Evolutionary conservation across 2,113 vertebrate species (phyloP), one percentile per base, ranked within the genome.

Genomic region (Cercocebus atys): DNA sequence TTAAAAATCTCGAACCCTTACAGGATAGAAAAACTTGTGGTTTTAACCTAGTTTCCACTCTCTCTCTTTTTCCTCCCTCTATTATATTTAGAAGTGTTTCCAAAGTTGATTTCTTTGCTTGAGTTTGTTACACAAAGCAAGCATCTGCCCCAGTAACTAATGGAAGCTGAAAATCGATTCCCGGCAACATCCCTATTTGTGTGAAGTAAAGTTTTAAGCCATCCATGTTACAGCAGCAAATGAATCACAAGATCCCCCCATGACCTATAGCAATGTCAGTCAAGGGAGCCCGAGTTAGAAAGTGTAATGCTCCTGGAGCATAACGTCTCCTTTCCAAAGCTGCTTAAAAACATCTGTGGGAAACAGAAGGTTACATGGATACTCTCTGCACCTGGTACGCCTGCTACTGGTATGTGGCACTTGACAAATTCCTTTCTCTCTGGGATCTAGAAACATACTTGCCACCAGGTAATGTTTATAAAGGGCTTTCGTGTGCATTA

Each of bases 51-150:
- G 70, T 70, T 93, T 68, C 76, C 55, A 30, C 32, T 22, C 22
- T 66, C 52, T 32, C 32, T 30, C 68, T 87, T 6, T 40, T 68
- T 14, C 43, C 12, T 61, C 73, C 61, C 16, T 73, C 79, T 64
- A 47, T 76, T 93, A 11, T 70, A 73, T 70, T 79, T 70, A 84
- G 93, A 96, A 95, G 22, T 72, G 27, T 86, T 88, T 89, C 73
- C 64, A 93, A 91, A 89, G 66, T 82, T 35, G 12, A 12, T 88
- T 86, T 76, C 66, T 94, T 97, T 91, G 88, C 80, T 92, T 57
- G 55, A 50, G n/a, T 90, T 92, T 47, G 40, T 66, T 75, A 95
- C 66, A 92, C 30, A 85, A 95, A 83, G 78, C 10, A 89, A 75
- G 13, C 0, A 1, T 30, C 47, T 85, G 45, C 64, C 50, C 45